Conservation (phyloP, 2,797 vertebrate species). For the Clarias pachynema region DNA sequence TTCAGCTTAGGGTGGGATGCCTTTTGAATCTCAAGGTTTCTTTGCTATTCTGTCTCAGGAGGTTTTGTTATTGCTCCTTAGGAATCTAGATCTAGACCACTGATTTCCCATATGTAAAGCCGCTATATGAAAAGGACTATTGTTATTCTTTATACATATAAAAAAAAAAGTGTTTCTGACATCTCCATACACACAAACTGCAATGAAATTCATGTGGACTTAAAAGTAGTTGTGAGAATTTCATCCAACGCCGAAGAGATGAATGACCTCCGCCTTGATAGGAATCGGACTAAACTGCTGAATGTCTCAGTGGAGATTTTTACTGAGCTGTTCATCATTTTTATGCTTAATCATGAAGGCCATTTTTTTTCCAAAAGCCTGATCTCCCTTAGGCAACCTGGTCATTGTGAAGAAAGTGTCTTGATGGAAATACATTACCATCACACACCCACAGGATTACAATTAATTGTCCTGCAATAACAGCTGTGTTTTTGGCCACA, state of each 20-base stretch:
- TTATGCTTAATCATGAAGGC: constrained; percentile 25
- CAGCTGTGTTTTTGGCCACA: constrained; percentile 41
- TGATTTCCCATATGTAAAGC: not conserved
- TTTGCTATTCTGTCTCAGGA: not conserved
- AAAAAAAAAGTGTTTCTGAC: not conserved
- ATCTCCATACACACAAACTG: not conserved
- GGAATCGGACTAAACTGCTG: not conserved
- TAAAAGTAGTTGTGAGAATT: constrained; percentile 3
- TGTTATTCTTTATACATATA: not conserved
- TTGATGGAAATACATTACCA: constrained; percentile 28
- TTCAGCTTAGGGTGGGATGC: not conserved
- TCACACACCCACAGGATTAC: constrained; percentile 15
- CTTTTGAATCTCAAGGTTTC: not conserved
- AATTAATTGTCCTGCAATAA: constrained; percentile 39
- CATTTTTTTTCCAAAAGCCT: not conserved
- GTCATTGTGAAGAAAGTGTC: constrained; percentile 3
- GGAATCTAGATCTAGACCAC: not conserved
- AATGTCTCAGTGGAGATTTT: constrained; percentile 13
- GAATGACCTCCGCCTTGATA: constrained; percentile 9
- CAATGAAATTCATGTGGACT: not conserved
- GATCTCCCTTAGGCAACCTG: constrained; percentile 10
- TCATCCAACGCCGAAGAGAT: not conserved
- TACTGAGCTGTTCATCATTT: constrained; percentile 30
- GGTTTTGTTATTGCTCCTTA: not conserved
- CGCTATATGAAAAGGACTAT: not conserved